Evolutionary conservation across 1,140 invertebrate species (phyloP).

Genomic region (Mercenaria mercenaria): DNA sequence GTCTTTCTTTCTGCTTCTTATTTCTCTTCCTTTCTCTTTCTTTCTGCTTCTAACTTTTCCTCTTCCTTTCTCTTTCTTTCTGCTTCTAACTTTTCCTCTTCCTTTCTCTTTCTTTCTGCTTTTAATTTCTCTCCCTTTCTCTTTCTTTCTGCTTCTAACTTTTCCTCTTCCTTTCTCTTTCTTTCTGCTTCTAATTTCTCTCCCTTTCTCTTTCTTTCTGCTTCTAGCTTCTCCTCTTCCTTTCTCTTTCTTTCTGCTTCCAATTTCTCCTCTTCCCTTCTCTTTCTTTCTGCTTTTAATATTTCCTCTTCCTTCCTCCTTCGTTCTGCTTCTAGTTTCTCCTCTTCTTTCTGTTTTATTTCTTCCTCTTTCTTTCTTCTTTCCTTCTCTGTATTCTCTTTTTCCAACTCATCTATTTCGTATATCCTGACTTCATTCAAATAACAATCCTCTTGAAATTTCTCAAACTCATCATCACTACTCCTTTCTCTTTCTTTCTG

Average conservation of each 20-base stretch:
- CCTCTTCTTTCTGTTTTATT: not conserved
- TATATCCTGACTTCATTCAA: not conserved
- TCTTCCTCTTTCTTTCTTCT: not conserved
- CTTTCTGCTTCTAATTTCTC: too few relatives aligned
- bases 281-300: too few relatives aligned
- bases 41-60: not conserved
- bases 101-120: not conserved
- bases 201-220: not conserved
- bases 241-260: too few relatives aligned
- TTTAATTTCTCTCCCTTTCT: too few relatives aligned
- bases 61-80: not conserved
- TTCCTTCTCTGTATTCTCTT: not conserved
- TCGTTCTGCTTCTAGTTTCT: too few relatives aligned
- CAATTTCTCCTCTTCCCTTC: too few relatives aligned
- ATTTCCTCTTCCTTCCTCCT: too few relatives aligned
- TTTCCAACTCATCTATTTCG: constrained; percentile 36
- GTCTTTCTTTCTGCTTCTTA: too few relatives aligned
- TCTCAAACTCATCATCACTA: not conserved
- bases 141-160: not conserved
- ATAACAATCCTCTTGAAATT: constrained; percentile 12
- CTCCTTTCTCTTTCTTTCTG: too few relatives aligned
- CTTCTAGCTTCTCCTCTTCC: not conserved
- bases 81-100: too few relatives aligned
- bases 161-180: too few relatives aligned
- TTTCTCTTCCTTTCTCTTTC: not conserved